Evolutionary conservation across 2,797 vertebrate species (phyloP), one percentile per base, ranked within the genome.

Genomic region (Echiichthys vipera): DNA sequence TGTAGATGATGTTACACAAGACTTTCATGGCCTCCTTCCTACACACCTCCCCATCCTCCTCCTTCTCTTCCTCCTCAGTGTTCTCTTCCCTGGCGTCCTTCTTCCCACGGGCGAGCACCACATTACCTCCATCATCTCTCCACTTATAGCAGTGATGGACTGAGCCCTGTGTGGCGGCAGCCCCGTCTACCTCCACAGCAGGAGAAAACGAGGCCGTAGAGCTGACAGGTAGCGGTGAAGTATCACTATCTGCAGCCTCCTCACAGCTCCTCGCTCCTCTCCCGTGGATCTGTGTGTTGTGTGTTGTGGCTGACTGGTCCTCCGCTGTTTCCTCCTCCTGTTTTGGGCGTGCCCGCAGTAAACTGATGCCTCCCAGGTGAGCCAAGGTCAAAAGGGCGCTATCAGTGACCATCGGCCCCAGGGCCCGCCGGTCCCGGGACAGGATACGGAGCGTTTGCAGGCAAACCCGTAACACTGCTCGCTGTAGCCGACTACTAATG

Each of bases 1-100:
- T 94, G 85, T 94, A 94, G 70, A 94, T 84, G 42, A 94, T 73
- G 68, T 95, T 95, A 59, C 92, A 95, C 65, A 94, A 76, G 50
- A 89, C 73, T 71, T 95, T 94, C 50, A 95, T 59, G 29, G 93
- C 94, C 71, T 95, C 93, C 76, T 89, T 94, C 62, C 75, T 91
- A 40, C 87, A 92, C 57, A 80, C 49, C 30, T 89, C 88, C 0
- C 85, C 88, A 10, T 93, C 93, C 2, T 94, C 94, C 15, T 90
- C 93, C 5, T 91, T 91, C 7, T 55, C 43, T 11, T 89, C 78
- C 27, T 90, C 88, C n/a, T 91, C 73, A 18, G 43, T 67, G 54
- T 70, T 56, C 9, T 78, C 75, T 32, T 75, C 53, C 40, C 71
- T 15, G 13, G 7, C 20, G 20, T 89, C 86, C 59, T 47, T 89